phyloP scores from a whole-genome alignment of 2,888 invertebrate genomes.

The Leptothorax acervorum region DNA sequence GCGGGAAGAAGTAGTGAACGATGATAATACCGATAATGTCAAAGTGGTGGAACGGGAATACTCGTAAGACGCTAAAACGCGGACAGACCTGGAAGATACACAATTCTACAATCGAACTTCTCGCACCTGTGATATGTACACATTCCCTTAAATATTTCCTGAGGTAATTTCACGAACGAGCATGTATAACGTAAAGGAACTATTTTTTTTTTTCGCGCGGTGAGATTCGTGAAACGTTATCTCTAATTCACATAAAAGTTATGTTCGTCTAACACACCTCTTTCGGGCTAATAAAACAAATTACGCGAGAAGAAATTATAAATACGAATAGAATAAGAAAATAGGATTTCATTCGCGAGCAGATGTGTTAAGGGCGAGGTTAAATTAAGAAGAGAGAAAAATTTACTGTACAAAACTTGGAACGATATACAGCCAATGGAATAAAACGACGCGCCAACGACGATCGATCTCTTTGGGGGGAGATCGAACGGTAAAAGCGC shows the following conservation, averaged over 20 bases:
- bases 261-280: background rate
- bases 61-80: conserved; percentile 35
- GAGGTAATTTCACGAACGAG: conserved; percentile 18
- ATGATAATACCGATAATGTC: conserved; percentile 54
- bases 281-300: background rate
- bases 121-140: conserved; percentile 38
- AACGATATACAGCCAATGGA: background rate
- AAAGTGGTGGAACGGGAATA: conserved; percentile 42
- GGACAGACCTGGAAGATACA: conserved; percentile 50
- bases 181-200: conserved; percentile 16
- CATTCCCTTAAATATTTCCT: conserved; percentile 25
- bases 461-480: background rate
- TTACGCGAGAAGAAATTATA: conserved; percentile 2
- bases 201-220: background rate
- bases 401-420: background rate
- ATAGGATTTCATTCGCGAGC: conserved; percentile 27
- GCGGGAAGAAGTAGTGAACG: conserved; percentile 55
- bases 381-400: conserved; percentile 12
- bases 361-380: conserved; percentile 24
- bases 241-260: conserved; percentile 11
- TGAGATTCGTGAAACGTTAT: conserved; percentile 26
- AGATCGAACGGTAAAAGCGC: conserved; percentile 17
- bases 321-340: conserved; percentile 19
- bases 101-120: conserved; percentile 10
- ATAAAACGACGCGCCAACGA: background rate